These are phyloP conservation scores for Rousettus leschenaultii DNA, from an alignment of 2,113 vertebrate genomes.

Conservation along the genomic window DNA sequence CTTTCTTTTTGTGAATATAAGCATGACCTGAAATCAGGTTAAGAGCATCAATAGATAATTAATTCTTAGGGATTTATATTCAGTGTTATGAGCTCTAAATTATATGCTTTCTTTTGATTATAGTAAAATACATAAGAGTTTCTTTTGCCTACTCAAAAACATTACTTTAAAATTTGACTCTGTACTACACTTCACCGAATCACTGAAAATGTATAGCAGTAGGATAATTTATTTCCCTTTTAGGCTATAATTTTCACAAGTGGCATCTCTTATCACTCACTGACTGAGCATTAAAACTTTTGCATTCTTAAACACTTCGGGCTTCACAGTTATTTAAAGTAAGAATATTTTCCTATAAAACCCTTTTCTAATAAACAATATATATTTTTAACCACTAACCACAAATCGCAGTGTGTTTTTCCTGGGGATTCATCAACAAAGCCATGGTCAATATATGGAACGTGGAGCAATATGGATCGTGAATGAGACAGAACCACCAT, in stretches of 20 bases:
- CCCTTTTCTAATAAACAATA: background rate
- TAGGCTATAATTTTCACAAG: background rate
- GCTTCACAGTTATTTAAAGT: background rate
- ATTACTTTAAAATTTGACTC: background rate
- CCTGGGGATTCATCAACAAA: background rate
- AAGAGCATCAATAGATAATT: conserved; percentile 17
- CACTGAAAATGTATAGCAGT: background rate
- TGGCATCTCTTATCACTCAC: background rate
- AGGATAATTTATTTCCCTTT: background rate
- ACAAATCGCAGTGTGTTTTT: background rate
- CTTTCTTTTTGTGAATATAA: background rate
- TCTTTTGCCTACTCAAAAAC: background rate
- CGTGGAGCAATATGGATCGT: background rate
- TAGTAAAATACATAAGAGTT: background rate
- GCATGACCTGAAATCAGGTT: background rate
- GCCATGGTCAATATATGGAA: background rate
- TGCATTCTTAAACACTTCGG: background rate
- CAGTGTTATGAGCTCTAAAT: conserved; percentile 27
- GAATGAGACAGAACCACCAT: background rate
- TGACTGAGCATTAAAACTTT: background rate
- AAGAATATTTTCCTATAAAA: background rate
- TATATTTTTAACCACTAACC: background rate
- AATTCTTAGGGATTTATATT: background rate
- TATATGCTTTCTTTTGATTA: background rate
- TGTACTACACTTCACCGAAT: background rate